Evolutionary conservation across 2,113 vertebrate genomes (phyloP), one percentile per base, ranked within the genome.

Genomic region (Brachyhypopomus occidentalis): DNA sequence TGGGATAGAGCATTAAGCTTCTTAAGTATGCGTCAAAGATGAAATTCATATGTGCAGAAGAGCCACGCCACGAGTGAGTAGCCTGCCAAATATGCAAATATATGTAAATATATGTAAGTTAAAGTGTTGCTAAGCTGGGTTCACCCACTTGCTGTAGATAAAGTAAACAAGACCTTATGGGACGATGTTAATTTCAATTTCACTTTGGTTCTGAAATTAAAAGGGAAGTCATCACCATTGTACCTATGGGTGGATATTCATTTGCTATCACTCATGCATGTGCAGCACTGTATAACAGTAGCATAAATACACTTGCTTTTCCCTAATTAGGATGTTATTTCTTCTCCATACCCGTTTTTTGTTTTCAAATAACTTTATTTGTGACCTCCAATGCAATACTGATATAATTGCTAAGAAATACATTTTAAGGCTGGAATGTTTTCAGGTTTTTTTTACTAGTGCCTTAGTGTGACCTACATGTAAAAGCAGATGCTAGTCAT

Each of bases 351-450:
- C 56, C 52, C 45, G 89, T 88, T 90, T 93, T 90, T 87, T 88
- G 90, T 87, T 88, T 92, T 85, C 84, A 84, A 85, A 58, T 86
- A 89, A 80, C 63, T 67, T 93, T 92, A 92, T 91, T 89, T 87
- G 86, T 89, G 86, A 92, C 89, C 92, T 91, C 86, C 41, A 84
- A 81, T 88, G 87, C 30, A 85, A 74, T 55, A 78, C 78, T 58
- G 83, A 87, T 81, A 2, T 66, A 63, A 77, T 84, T 70, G 67
- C 27, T 52, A 25, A 30, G 36, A 12, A 67, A 77, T 38, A 38
- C 41, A 72, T 48, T 76, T 76, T 58, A 12, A 59, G 19, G 52
- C 71, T 69, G 55, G 7, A 63, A 34, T 55, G 63, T n/a, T 63
- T 30, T 80, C 17, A 4, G n/a, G 17, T 2, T 27, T 72, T 55